Conservation (phyloP, 1,140 invertebrate genomes). For the Trachelipus rathkii region DNA sequence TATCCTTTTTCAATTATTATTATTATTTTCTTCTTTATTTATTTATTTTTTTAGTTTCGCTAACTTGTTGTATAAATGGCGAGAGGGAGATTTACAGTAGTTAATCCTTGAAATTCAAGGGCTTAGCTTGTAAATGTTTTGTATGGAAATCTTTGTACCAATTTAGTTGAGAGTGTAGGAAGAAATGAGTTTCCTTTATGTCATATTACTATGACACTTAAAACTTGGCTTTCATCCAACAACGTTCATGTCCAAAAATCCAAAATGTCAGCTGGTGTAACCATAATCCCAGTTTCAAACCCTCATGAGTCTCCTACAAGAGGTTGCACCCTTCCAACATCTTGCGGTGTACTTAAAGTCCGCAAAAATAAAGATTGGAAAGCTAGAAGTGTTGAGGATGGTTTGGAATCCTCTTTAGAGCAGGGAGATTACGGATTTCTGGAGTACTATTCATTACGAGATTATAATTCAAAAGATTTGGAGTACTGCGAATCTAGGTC, state of each 20-base stretch:
- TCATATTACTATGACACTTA: background rate
- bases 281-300: background rate
- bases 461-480: background rate
- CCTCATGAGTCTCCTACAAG: background rate
- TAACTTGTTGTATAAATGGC: too few species aligned
- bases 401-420: conserved; percentile 19
- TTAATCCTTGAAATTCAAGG: too few species aligned
- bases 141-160: too few species aligned
- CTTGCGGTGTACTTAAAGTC: background rate
- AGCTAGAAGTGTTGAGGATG: conserved; percentile 25
- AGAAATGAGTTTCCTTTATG: background rate
- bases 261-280: background rate
- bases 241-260: background rate
- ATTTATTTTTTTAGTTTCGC: too few species aligned
- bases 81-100: too few species aligned
- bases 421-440: conserved; percentile 25
- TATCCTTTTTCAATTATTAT: too few species aligned
- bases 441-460: conserved; percentile 21
- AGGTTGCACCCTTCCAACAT: background rate
- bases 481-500: background rate
- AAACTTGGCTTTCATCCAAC: background rate
- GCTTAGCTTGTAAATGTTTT: too few species aligned
- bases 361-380: background rate
- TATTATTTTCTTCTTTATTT: too few species aligned
- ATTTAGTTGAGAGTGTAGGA: background rate